phyloP scores from a whole-genome alignment of 2,888 invertebrate species.

The Brenthis hecate region DNA sequence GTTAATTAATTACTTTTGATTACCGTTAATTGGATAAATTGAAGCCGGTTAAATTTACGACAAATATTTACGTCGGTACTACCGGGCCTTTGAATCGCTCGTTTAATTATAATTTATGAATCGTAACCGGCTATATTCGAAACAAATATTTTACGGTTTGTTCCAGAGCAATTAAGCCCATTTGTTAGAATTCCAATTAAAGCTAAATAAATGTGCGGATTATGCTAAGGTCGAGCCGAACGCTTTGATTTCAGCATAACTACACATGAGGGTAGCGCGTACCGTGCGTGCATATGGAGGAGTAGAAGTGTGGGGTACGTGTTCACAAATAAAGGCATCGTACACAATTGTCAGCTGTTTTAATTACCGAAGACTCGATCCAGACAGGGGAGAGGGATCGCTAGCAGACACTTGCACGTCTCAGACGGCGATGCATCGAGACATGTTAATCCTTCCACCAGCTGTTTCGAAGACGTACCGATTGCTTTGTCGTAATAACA shows the following conservation, averaged over 20 bases:
- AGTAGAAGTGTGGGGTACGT: too few relatives aligned
- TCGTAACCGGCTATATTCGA: constrained; percentile 23
- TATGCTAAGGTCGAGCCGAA: constrained; percentile 2
- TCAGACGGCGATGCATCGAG: constrained; percentile 4
- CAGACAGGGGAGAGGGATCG: not conserved
- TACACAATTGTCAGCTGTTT: constrained; percentile 1
- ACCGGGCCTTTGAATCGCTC: constrained; percentile 18
- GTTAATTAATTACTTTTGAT: constrained; percentile 63
- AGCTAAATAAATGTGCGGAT: constrained; percentile 14
- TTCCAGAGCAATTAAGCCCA: constrained; percentile 19
- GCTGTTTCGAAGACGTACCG: constrained; percentile 15
- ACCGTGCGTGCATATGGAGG: not conserved
- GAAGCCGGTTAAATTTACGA: constrained; percentile 29
- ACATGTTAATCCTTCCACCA: constrained; percentile 20
- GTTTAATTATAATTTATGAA: constrained; percentile 32
- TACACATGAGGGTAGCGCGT: not conserved
- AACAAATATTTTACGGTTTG: constrained; percentile 32
- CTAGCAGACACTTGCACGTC: not conserved
- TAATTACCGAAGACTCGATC: constrained; percentile 16
- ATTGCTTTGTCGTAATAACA: constrained; percentile 14
- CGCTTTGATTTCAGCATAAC: not conserved
- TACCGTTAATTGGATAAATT: constrained; percentile 54
- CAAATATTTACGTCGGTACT: constrained; percentile 31
- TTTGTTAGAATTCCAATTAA: constrained; percentile 26
- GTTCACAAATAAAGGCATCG: not conserved